Base-by-base conservation (phyloP, 2,797 vertebrate species). In the Acipenser ruthenus region DNA sequence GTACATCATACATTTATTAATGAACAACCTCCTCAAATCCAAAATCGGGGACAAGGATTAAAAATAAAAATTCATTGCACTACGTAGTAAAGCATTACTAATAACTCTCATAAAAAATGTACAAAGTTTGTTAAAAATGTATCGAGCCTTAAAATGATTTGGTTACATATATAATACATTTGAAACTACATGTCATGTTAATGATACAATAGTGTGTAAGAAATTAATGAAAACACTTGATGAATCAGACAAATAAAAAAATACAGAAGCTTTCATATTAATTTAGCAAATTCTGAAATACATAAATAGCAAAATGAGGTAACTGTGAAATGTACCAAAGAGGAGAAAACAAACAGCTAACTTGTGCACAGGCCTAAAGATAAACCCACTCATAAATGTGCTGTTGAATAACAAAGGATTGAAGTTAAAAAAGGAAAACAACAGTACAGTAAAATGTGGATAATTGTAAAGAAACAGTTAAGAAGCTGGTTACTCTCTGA, bases 121-220 rank as follows among this genome's bases (percentile, higher is more conserved):
- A 97, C 95, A 97, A 96, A 97, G 91, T 94, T 93, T 92, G 92
- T 95, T 97, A 97, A 94, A 98, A 96, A 95, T 89, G 89, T 93
- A 93, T 92, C 92, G 94, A 93, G 92, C 91, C 91, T 95, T 97
- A 94, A 94, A 94, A 94, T 91, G 85, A 96, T 97, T 96, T 97
- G 93, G 93, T 98, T 97, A 97, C 93, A 94, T 89, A 89, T 95
- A 95, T 94, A 91, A 93, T 93, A 95, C 92, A 95, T 87, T 91
- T 90, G 86, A 94, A 96, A 94, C 92, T 93, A 92, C 87, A 88
- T 81, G 79, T 84, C 74, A 73, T 90, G 89, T 92, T 93, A 90
- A 90, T 89, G 84, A 93, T 85, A 89, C 79, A 88, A 88, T 82
- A 84, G 84, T 80, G 76, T 83, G 70, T 86, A 87, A 83, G 78